These are phyloP conservation scores for Calonectris borealis DNA, from an alignment of 2,113 vertebrate genomes.

Conservation along the genomic window DNA sequence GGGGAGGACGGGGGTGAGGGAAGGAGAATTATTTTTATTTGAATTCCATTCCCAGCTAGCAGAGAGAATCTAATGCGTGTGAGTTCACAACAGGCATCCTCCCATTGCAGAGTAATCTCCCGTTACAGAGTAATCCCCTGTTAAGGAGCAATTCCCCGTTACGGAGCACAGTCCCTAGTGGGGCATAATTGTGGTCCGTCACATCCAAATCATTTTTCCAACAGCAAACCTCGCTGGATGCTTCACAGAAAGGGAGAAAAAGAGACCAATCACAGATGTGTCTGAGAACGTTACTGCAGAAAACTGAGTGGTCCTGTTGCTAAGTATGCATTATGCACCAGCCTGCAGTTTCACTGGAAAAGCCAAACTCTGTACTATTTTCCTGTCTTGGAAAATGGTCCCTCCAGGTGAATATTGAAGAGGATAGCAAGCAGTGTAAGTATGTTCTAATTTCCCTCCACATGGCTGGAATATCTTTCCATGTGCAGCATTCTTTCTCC, in stretches of 20 bases:
- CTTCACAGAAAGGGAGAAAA: not conserved
- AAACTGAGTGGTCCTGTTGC: not conserved
- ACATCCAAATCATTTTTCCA: not conserved
- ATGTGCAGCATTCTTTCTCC: not conserved
- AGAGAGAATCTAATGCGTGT: not conserved
- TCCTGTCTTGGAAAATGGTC: not conserved
- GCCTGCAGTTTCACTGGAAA: not conserved
- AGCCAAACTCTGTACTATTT: not conserved
- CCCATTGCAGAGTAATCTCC: not conserved
- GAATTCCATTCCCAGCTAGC: not conserved
- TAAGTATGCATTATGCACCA: not conserved
- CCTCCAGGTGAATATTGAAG: not conserved
- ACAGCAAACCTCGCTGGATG: not conserved
- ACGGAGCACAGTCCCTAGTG: not conserved
- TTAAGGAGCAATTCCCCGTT: not conserved
- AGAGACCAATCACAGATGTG: not conserved
- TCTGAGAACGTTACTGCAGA: not conserved
- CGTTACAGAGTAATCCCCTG: not conserved
- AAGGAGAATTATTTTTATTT: not conserved
- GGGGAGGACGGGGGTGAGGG: accelerated
- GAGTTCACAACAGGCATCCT: not conserved
- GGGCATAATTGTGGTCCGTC: not conserved
- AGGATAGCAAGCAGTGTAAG: not conserved
- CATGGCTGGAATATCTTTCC: not conserved
- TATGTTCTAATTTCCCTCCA: not conserved